A percentile compares a stretch with the other conserved stretches of the same genome.
These are phyloP conservation scores for Erebia ligea DNA, from an alignment of 2,888 invertebrate species.

Conservation along the genomic window DNA sequence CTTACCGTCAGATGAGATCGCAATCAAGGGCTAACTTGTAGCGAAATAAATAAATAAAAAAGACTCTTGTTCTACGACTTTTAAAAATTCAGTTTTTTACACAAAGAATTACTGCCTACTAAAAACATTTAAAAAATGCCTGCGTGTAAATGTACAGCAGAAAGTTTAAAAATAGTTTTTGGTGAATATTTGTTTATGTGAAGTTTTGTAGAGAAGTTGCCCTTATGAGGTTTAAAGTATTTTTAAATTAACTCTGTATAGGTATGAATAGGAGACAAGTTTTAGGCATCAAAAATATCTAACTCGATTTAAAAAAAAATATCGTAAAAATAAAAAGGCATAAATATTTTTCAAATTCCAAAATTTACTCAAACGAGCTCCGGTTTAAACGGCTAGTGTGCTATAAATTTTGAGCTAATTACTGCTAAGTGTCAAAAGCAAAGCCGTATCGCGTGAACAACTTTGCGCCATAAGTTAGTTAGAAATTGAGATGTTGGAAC, in stretches of 20 bases:
- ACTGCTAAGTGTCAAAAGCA: constrained; percentile 74
- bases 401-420: constrained; percentile 75
- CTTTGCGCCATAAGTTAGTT: constrained; percentile 70
- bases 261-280: neutral
- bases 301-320: neutral
- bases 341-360: constrained; percentile 22
- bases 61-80: too few relatives aligned
- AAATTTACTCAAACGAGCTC: constrained; percentile 23
- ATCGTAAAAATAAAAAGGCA: constrained; percentile 10
- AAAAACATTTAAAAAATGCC: too few relatives aligned
- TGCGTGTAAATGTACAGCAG: too few relatives aligned
- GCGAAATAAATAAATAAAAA: too few relatives aligned
- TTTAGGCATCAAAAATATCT: neutral
- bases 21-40: too few relatives aligned
- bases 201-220: too few relatives aligned
- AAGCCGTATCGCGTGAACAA: constrained; percentile 64
- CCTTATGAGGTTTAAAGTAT: too few relatives aligned
- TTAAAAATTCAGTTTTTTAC: too few relatives aligned
- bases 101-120: too few relatives aligned
- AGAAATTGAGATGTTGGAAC: constrained; percentile 46
- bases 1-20: too few relatives aligned
- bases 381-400: constrained; percentile 41
- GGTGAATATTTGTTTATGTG: too few relatives aligned
- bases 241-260: neutral
- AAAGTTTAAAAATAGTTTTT: too few relatives aligned